Conservation (phyloP, 2,113 vertebrate species). For the Rhadina sibilatrix region DNA sequence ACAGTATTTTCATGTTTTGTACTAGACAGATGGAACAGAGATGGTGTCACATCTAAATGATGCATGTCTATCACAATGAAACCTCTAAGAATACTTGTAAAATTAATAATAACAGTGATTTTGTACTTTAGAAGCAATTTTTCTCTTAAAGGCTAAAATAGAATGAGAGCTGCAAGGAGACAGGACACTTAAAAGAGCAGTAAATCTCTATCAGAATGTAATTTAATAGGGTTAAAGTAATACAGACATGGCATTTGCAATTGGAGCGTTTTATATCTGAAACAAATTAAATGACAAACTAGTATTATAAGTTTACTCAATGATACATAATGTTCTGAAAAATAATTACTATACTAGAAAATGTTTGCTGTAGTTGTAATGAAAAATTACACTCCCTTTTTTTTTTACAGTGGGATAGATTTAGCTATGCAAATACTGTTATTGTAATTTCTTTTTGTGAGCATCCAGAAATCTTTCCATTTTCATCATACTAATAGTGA, state of each 20-base stretch:
- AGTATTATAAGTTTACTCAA: background rate
- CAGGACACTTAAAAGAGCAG: background rate
- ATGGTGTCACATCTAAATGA: background rate
- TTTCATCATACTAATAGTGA: background rate
- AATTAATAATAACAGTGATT: background rate
- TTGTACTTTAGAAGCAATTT: background rate
- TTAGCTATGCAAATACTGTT: background rate
- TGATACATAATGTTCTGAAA: background rate
- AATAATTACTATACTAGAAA: background rate
- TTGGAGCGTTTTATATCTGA: background rate
- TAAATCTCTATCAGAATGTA: background rate
- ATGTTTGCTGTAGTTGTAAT: background rate
- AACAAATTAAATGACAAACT: background rate
- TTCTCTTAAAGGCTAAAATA: background rate
- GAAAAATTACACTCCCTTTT: background rate
- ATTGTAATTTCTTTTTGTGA: background rate
- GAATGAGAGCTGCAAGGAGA: background rate
- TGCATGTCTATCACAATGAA: background rate
- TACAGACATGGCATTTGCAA: background rate
- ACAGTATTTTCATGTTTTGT: background rate
- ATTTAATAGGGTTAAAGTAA: background rate
- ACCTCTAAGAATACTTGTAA: background rate
- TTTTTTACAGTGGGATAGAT: background rate
- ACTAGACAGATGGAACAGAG: background rate
- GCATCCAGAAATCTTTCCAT: background rate